Conservation (phyloP, 2,888 invertebrate species). For the Fabriciana adippe region DNA sequence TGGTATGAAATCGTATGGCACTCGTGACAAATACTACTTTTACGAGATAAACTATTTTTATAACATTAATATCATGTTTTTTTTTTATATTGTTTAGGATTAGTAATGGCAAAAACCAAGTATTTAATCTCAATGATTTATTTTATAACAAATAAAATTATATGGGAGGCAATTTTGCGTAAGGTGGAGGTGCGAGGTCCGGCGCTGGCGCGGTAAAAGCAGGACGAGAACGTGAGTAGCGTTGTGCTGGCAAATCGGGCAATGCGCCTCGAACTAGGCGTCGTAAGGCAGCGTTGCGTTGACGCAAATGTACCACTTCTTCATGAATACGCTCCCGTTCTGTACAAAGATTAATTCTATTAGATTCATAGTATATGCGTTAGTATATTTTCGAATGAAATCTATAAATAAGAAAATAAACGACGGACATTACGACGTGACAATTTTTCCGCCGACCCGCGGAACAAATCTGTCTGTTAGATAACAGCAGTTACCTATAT, state of each 20-base stretch:
- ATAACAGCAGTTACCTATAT: too few species aligned
- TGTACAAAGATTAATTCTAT: constrained; percentile 45
- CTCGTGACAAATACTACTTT: too few species aligned
- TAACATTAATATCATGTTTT: too few species aligned
- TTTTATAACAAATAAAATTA: constrained; percentile 33
- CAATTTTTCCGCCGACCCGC: too few species aligned
- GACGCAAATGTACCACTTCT: constrained; percentile 84
- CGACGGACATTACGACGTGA: too few species aligned
- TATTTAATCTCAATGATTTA: not conserved
- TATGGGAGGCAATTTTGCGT: constrained; percentile 62
- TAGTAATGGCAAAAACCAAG: too few species aligned
- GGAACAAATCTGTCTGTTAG: too few species aligned
- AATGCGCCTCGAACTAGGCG: constrained; percentile 85
- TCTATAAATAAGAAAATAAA: too few species aligned
- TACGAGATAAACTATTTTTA: too few species aligned
- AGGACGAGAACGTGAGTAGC: constrained; percentile 48
- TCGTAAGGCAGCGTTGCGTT: constrained; percentile 86
- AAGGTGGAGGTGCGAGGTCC: constrained; percentile 49
- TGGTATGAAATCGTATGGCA: too few species aligned
- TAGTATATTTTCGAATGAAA: too few species aligned
- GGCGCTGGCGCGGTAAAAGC: constrained; percentile 54
- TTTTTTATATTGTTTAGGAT: too few species aligned
- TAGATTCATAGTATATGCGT: not conserved
- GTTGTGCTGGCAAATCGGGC: constrained; percentile 56
- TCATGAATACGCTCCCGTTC: constrained; percentile 85